Evolutionary conservation across 2,888 invertebrate genomes (phyloP).

Genomic region (Apeira syringaria): DNA sequence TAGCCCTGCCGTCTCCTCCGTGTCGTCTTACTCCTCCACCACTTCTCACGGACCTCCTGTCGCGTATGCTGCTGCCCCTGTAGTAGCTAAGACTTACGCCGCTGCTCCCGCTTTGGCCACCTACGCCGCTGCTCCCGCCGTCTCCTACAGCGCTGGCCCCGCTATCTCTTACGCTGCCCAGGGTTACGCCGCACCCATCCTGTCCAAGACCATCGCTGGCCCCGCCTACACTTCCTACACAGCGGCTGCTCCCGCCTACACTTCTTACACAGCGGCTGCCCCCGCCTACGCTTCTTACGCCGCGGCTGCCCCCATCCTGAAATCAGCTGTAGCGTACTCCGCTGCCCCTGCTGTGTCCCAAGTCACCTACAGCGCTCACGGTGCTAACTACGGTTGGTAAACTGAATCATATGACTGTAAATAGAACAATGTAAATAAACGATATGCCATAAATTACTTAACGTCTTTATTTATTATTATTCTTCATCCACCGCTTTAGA

Average conservation of each 20-base stretch:
- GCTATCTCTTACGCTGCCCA: conserved; percentile 62
- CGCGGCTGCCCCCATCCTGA: conserved; percentile 59
- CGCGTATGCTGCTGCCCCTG: conserved; percentile 62
- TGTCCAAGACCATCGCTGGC: conserved; percentile 47
- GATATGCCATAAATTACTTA: conserved; percentile 40
- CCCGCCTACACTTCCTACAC: conserved; percentile 51
- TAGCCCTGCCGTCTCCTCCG: conserved; percentile 50
- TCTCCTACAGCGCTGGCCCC: conserved; percentile 53
- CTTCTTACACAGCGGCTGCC: conserved; percentile 53
- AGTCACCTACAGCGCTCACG: conserved; percentile 85
- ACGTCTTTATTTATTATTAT: too few species aligned
- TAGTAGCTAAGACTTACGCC: conserved; percentile 54
- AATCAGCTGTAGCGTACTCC: conserved; percentile 77
- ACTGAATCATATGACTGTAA: conserved; percentile 56
- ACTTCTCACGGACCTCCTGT: conserved; percentile 54
- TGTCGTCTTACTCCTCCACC: conserved; percentile 52
- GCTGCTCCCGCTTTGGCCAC: conserved; percentile 46
- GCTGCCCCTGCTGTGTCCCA: conserved; percentile 86
- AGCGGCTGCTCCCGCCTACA: conserved; percentile 46
- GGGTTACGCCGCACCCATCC: conserved; percentile 44
- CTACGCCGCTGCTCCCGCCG: conserved; percentile 44
- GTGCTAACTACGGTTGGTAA: conserved; percentile 87
- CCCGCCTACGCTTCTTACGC: conserved; percentile 55
- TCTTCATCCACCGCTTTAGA: too few species aligned
- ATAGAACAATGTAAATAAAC: conserved; percentile 52